These are phyloP conservation scores for Peromyscus polionotus DNA, from an alignment of 2,113 vertebrate species.

Conservation along the genomic window DNA sequence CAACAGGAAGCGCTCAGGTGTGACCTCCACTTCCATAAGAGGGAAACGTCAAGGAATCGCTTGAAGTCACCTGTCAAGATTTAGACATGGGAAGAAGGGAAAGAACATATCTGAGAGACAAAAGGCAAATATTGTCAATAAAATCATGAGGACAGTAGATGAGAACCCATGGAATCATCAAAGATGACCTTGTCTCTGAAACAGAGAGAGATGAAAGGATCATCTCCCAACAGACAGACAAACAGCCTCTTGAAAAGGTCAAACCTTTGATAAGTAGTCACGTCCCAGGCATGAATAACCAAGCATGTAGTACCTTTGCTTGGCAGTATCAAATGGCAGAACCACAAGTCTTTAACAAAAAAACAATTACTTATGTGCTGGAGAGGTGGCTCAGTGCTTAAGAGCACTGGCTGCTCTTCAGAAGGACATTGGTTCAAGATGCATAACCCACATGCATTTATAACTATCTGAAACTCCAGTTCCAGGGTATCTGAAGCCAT, in stretches of 20 bases:
- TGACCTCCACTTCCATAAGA: neutral
- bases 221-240: neutral
- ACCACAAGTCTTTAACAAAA: neutral
- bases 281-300: no score
- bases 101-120: no score
- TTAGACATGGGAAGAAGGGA: neutral
- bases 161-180: neutral
- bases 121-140: neutral
- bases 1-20: neutral
- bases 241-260: neutral
- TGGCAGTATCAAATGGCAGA: neutral
- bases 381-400: neutral
- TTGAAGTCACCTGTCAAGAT: neutral
- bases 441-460: neutral
- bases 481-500: neutral
- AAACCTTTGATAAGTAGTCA: neutral
- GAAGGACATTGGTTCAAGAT: neutral
- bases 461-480: no score
- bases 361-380: neutral
- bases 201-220: neutral
- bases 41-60: neutral
- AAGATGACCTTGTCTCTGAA: neutral
- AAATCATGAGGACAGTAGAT: neutral
- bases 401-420: neutral
- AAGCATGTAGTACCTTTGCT: neutral